Evolutionary conservation across 2,888 invertebrate species (phyloP).

Genomic region (Chrysolina oricalcia): DNA sequence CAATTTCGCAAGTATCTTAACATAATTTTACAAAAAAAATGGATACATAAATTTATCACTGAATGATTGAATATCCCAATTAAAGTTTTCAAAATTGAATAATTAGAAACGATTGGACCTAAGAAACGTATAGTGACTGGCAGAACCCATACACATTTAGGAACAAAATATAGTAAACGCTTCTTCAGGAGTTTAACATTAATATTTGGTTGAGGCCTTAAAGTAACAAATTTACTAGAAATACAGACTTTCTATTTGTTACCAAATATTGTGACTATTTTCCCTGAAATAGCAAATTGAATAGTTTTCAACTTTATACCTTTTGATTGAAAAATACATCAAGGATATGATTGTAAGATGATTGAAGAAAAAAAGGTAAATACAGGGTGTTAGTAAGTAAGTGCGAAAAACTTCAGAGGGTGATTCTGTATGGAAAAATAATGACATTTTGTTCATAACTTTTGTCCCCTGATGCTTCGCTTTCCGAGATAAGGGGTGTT

Average conservation of each 20-base stretch:
- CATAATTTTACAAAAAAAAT: no score
- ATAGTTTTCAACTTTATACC: background rate
- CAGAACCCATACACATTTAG: background rate
- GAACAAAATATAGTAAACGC: constrained; percentile 8
- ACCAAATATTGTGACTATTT: background rate
- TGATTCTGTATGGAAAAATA: no score
- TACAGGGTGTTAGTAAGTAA: no score
- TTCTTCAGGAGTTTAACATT: constrained; percentile 1
- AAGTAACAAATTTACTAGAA: background rate
- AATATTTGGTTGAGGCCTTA: constrained; percentile 20
- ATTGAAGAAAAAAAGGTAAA: no score
- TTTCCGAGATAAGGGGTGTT: no score
- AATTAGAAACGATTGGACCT: background rate
- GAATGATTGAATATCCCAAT: background rate
- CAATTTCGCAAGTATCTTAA: no score
- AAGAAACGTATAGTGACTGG: background rate
- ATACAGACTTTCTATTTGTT: constrained; percentile 8
- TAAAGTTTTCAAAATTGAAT: background rate
- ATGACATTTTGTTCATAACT: no score
- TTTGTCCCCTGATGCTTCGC: no score
- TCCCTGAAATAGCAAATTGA: background rate
- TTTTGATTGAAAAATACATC: no score
- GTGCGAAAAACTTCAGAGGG: no score
- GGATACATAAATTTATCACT: no score
- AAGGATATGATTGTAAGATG: no score